Percentiles rank a stretch among this genome's conserved stretches.
phyloP scores from a whole-genome alignment of 2,113 vertebrate species.

The Electrona antarctica region DNA sequence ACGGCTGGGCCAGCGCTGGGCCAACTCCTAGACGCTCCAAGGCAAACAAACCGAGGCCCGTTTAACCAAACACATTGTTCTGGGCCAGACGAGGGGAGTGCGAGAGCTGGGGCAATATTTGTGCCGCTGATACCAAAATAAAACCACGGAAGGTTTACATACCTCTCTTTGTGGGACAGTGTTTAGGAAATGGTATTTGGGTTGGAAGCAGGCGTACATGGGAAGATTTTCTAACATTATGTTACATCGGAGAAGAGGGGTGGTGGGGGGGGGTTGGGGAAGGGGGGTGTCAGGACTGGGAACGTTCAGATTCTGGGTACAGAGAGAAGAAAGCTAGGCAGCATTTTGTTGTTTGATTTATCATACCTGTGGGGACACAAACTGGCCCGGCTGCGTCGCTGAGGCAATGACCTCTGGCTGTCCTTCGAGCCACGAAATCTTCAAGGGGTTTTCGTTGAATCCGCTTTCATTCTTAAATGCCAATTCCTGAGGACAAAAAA shows the following conservation, averaged over 20 bases:
- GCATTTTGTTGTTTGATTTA: not conserved
- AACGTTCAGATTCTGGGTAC: not conserved
- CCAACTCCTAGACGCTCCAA: constrained; percentile 65
- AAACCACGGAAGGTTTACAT: constrained; percentile 67
- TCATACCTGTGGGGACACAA: constrained; percentile 80
- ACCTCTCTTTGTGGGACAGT: constrained; percentile 50
- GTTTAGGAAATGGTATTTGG: constrained; percentile 62
- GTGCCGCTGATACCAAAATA: constrained; percentile 59
- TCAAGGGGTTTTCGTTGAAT: constrained; percentile 87
- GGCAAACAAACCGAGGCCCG: constrained; percentile 74
- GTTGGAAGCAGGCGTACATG: constrained; percentile 43
- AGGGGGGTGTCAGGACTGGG: not conserved
- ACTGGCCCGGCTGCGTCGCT: constrained; percentile 49
- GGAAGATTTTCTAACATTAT: constrained; percentile 47
- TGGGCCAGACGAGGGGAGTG: constrained; percentile 49
- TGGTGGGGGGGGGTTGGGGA: no score
- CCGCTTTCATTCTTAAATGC: constrained; percentile 92
- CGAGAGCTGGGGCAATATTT: constrained; percentile 56
- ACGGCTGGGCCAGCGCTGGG: constrained; percentile 36
- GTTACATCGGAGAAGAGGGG: constrained; percentile 22
- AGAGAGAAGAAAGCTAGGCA: not conserved
- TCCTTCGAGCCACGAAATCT: constrained; percentile 93
- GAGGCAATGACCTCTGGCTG: constrained; percentile 69
- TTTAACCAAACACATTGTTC: constrained; percentile 73
- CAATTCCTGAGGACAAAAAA: constrained; percentile 81